These are phyloP conservation scores for Synergus laeviventris DNA, from an alignment of 2,888 invertebrate species.

Conservation along the genomic window DNA sequence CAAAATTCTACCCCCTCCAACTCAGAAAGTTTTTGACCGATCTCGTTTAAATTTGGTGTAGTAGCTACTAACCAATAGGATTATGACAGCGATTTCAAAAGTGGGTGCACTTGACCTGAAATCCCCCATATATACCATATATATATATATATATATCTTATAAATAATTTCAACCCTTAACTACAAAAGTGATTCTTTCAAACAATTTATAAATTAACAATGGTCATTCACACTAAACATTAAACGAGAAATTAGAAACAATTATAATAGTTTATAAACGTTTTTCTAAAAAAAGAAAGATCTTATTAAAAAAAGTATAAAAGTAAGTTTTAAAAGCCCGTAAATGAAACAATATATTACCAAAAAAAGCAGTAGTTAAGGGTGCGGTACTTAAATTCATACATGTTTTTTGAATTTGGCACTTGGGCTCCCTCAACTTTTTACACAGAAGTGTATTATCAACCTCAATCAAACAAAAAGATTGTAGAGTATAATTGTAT, in stretches of 20 bases:
- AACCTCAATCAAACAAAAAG: neutral
- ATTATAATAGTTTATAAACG: neutral
- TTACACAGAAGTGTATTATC: neutral
- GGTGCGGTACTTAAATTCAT: neutral
- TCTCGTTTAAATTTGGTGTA: too few relatives aligned
- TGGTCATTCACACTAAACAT: constrained; percentile 1
- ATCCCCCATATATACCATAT: too few relatives aligned
- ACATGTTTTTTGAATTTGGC: constrained; percentile 2
- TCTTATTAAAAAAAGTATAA: neutral
- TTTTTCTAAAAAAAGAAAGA: neutral
- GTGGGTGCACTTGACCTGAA: too few relatives aligned
- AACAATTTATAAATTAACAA: constrained; percentile 46
- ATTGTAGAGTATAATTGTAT: neutral
- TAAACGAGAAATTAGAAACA: neutral
- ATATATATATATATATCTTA: constrained; percentile 41
- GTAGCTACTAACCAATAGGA: too few relatives aligned
- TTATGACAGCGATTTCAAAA: too few relatives aligned
- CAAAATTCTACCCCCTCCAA: too few relatives aligned
- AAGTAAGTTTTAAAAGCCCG: neutral
- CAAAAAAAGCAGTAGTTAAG: neutral
- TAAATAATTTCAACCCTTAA: constrained; percentile 47
- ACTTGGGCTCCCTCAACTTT: constrained; percentile 3
- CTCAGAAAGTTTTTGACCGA: too few relatives aligned
- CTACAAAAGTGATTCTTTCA: constrained; percentile 42
- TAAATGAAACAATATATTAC: neutral